Evolutionary conservation across 1,140 invertebrate genomes (phyloP).

Genomic region (Goniozus legneri): DNA sequence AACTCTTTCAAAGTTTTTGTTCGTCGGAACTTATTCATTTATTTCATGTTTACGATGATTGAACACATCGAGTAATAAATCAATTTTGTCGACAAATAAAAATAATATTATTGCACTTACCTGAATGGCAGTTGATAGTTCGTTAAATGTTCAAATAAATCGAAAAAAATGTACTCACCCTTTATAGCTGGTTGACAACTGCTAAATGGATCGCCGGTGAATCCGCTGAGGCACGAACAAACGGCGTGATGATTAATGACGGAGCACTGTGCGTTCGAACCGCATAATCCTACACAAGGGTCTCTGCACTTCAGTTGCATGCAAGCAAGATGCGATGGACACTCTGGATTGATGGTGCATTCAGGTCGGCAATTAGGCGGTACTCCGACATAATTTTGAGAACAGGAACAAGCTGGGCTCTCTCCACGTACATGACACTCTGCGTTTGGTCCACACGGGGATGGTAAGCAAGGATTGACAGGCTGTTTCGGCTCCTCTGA

Average conservation of each 20-base stretch:
- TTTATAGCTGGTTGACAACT: slow-evolving; percentile 50
- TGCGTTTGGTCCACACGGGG: slow-evolving; percentile 61
- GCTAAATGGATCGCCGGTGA: slow-evolving; percentile 60
- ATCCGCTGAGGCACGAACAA: slow-evolving; percentile 55
- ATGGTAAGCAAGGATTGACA: slow-evolving; percentile 60
- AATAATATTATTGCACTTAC: too few species aligned
- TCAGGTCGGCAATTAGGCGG: slow-evolving; percentile 61
- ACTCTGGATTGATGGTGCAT: slow-evolving; percentile 60
- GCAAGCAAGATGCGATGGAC: slow-evolving; percentile 54
- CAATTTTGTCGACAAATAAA: too few species aligned
- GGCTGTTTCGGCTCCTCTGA: slow-evolving; percentile 30
- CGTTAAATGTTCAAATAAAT: too few species aligned
- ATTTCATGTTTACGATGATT: too few species aligned
- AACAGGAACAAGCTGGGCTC: slow-evolving; percentile 54
- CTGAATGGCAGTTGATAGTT: too few species aligned
- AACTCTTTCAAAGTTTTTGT: too few species aligned
- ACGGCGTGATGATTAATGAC: slow-evolving; percentile 58
- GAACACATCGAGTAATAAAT: too few species aligned
- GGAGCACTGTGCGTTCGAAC: slow-evolving; percentile 53
- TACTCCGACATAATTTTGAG: slow-evolving; percentile 57
- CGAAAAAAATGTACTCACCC: slow-evolving; percentile 50
- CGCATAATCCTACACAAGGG: slow-evolving; percentile 57
- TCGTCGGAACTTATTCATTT: too few species aligned
- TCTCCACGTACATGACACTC: slow-evolving; percentile 57
- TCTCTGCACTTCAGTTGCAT: slow-evolving; percentile 55